Evolutionary conservation across 2,113 vertebrate genomes (phyloP).

Genomic region (Podarcis muralis): DNA sequence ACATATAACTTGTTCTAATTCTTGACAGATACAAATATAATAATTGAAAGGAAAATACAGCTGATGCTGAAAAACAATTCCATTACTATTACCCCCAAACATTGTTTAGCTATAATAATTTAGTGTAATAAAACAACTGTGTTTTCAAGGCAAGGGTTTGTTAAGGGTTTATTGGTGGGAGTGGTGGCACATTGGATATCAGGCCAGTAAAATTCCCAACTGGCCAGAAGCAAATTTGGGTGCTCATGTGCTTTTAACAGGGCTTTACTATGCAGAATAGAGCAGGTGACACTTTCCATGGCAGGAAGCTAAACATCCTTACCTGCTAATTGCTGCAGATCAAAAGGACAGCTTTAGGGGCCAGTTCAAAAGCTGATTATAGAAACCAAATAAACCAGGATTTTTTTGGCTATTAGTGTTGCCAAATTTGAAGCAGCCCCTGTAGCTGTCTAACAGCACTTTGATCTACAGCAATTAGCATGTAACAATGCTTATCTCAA

Average conservation of each 20-base stretch:
- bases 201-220: not conserved
- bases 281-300: not conserved
- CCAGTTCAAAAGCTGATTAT: not conserved
- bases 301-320: not conserved
- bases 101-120: not conserved
- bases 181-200: not conserved
- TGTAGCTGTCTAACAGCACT: not conserved
- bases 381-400: not conserved
- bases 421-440: not conserved
- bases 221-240: not conserved
- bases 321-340: not conserved
- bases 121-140: not conserved
- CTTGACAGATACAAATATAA: not conserved
- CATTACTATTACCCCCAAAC: not conserved
- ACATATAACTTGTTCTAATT: not conserved
- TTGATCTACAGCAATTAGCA: not conserved
- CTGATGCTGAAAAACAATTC: not conserved
- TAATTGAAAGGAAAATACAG: not conserved
- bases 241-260: not conserved
- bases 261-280: not conserved
- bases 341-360: not conserved
- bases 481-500: not conserved
- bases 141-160: not conserved
- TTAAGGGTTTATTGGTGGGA: too few relatives aligned
- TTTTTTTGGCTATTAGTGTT: not conserved